Base-by-base conservation (phyloP, 2,113 vertebrate genomes). In the Phocoena phocoena region DNA sequence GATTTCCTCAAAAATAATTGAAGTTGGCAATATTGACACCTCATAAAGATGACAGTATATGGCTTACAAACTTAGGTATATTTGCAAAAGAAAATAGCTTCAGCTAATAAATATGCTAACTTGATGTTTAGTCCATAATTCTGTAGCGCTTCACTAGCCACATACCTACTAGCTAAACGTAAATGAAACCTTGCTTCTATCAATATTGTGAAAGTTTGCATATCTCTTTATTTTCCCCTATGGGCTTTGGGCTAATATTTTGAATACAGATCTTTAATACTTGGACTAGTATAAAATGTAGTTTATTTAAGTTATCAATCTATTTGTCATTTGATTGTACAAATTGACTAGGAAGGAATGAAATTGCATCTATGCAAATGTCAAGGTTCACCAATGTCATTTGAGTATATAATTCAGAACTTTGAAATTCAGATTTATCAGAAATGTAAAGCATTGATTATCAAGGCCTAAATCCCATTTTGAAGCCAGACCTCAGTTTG, bases 401-500 rank as follows among this genome's bases (percentile, higher is more conserved):
- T 41, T 31, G 63, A 87, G 60, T 60, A 2, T 67, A 0, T 36
- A 11, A 58, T 20, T 60, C 44, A 58, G 65, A 84, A 84, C 58
- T 50, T 31, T 0, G n/a, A 77, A 68, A 38, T 67, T 73, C 20
- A n/a, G 38, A 26, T 65, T 50, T 62, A 36, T 33, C 20, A 79
- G 73, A 80, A 65, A 15, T 65, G 33, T 25, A 47, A 80, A 84
- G 13, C 68, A 21, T 6, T 31, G 7, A 13, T 44, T 47, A 33
- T 62, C 62, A 68, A 92, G 60, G 90, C 71, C 93, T 63, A 50
- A 33, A 3, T 68, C 88, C 65, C 93, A 0, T 88, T 94, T 70
- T 91, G 93, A 97, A 97, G 97, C 93, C 96, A 84, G 95, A 77
- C 90, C 96, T 97, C 94, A 18, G 38, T 90, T 92, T 96, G 93